Percentiles rank a stretch among this genome's conserved stretches.
These are phyloP conservation scores for Amblyjoppa fuscipennis DNA, from an alignment of 2,888 invertebrate species.

Conservation along the genomic window DNA sequence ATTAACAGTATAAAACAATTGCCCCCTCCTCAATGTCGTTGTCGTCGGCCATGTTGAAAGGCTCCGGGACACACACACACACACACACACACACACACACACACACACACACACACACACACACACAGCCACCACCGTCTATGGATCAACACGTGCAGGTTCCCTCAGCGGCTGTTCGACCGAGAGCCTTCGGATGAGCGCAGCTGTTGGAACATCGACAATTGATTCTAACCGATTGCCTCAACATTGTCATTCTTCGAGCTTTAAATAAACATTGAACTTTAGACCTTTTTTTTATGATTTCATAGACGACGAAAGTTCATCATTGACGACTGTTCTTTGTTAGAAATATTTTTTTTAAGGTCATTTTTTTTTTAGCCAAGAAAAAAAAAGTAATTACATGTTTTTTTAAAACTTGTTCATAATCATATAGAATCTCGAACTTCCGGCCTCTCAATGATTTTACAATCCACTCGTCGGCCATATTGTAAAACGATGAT, in stretches of 20 bases:
- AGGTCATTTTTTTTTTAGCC: too few relatives aligned
- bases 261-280: not conserved
- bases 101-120: too few relatives aligned
- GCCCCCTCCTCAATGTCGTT: not conserved
- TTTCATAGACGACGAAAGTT: too few relatives aligned
- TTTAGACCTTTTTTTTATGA: too few relatives aligned
- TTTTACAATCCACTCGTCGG: not conserved
- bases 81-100: too few relatives aligned
- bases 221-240: not conserved
- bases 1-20: constrained; percentile 2
- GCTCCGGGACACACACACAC: constrained; percentile 15
- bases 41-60: constrained; percentile 1
- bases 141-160: constrained; percentile 43
- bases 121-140: constrained; percentile 32
- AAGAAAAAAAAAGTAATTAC: not conserved
- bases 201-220: not conserved
- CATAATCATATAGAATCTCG: not conserved
- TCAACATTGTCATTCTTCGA: not conserved
- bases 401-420: not conserved
- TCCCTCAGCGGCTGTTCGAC: constrained; percentile 2
- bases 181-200: not conserved
- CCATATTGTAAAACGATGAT: not conserved
- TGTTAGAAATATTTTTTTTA: too few relatives aligned
- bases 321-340: too few relatives aligned
- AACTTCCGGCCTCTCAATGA: not conserved